phyloP scores from a whole-genome alignment of 2,113 vertebrate species.

The Plectropomus leopardus region DNA sequence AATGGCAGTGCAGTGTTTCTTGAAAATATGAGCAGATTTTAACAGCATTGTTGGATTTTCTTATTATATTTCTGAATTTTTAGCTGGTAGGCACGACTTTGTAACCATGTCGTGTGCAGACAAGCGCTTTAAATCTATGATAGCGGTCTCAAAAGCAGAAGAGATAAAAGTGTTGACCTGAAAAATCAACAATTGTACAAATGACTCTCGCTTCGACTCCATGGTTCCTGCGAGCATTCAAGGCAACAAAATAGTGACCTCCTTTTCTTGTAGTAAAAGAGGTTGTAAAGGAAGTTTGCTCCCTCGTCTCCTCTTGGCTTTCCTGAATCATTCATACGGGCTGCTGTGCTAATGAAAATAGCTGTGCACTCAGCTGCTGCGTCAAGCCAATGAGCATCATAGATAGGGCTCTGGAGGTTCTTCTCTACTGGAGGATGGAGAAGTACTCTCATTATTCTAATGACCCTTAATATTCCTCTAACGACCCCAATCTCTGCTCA shows the following conservation, averaged over 20 bases:
- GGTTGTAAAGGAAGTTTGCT: constrained; percentile 34
- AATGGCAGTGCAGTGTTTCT: background rate
- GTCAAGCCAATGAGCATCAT: constrained; percentile 37
- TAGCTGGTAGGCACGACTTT: constrained; percentile 7
- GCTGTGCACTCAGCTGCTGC: constrained; percentile 35
- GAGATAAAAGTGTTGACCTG: constrained; percentile 36
- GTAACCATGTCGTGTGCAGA: background rate
- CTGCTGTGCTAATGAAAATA: constrained; percentile 64
- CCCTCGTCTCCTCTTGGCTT: constrained; percentile 53
- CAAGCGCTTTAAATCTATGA: constrained; percentile 27
- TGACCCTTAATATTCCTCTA: constrained; percentile 46
- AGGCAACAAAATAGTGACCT: constrained; percentile 63
- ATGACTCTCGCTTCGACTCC: constrained; percentile 11
- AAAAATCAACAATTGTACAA: constrained; percentile 26
- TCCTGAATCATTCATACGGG: constrained; percentile 72
- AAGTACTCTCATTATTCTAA: constrained; percentile 59
- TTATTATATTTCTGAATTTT: background rate
- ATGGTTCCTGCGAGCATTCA: constrained; percentile 24
- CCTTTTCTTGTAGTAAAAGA: constrained; percentile 60
- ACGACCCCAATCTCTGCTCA: constrained; percentile 12
- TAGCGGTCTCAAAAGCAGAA: background rate
- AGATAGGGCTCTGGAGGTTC: constrained; percentile 45
- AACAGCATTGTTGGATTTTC: background rate
- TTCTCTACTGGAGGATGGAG: constrained; percentile 49
- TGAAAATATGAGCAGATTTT: background rate